These are phyloP conservation scores for Phylloscopus trochilus DNA, from an alignment of 2,113 vertebrate species.

Conservation along the genomic window DNA sequence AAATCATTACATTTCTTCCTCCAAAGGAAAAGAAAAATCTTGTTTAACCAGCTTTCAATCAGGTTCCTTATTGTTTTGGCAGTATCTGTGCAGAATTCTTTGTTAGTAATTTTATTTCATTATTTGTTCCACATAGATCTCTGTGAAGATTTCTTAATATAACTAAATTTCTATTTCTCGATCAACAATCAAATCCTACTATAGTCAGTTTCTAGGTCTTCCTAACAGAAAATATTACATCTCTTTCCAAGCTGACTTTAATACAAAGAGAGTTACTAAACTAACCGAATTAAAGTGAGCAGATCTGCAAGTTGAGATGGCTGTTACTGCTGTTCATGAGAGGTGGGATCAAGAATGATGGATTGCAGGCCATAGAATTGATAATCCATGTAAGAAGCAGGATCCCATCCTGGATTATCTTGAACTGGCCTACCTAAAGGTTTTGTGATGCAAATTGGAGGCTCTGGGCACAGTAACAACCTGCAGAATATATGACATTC, in stretches of 20 bases:
- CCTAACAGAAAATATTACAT: constrained; percentile 67
- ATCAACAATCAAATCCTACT: constrained; percentile 58
- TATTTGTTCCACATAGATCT: constrained; percentile 55
- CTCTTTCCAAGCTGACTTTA: constrained; percentile 56
- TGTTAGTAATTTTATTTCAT: constrained; percentile 62
- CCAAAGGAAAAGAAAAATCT: background rate
- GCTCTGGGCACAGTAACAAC: constrained; percentile 59
- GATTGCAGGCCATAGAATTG: constrained; percentile 51
- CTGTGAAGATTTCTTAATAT: constrained; percentile 62
- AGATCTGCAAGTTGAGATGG: constrained; percentile 63
- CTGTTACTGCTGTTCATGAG: constrained; percentile 36
- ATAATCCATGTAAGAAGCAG: constrained; percentile 48
- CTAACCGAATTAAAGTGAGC: constrained; percentile 65
- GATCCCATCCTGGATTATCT: constrained; percentile 52
- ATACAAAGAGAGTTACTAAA: constrained; percentile 61
- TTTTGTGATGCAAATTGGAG: constrained; percentile 71
- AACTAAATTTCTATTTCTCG: constrained; percentile 65
- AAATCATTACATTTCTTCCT: background rate
- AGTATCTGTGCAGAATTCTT: constrained; percentile 38
- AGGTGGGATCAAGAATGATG: constrained; percentile 59
- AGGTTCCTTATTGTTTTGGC: constrained; percentile 19
- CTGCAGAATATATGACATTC: constrained; percentile 56
- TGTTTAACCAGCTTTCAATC: background rate
- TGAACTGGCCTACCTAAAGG: constrained; percentile 60
- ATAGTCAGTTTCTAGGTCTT: constrained; percentile 52